phyloP scores from a whole-genome alignment of 2,888 invertebrate species.

The Muscina levida region DNA sequence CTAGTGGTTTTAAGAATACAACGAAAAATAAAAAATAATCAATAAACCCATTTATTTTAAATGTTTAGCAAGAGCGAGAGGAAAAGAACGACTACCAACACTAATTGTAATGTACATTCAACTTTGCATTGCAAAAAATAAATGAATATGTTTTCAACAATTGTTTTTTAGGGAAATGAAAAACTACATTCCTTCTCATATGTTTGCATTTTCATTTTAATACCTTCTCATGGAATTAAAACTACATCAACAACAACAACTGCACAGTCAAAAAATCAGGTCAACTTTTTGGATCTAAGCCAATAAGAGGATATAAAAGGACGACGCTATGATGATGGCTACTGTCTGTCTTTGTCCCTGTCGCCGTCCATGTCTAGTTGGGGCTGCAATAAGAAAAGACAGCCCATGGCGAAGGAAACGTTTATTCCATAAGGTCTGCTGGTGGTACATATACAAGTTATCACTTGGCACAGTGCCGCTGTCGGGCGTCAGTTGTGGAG shows the following conservation, averaged over 20 bases:
- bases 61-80: background rate
- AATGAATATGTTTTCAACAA: conserved; percentile 6
- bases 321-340: background rate
- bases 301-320: background rate
- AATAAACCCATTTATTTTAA: conserved; percentile 36
- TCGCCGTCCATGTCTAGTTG: too few relatives aligned
- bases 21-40: conserved; percentile 33
- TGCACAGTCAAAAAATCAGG: conserved; percentile 4
- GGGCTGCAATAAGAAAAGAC: too few relatives aligned
- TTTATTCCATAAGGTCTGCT: too few relatives aligned
- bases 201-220: background rate
- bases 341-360: background rate
- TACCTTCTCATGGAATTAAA: too few relatives aligned
- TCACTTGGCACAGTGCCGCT: background rate
- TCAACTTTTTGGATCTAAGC: conserved; percentile 6
- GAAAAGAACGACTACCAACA: conserved; percentile 1
- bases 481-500: background rate
- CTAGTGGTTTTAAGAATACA: background rate
- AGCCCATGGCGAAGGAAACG: too few relatives aligned
- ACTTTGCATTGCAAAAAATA: background rate
- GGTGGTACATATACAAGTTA: too few relatives aligned
- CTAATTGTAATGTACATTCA: conserved; percentile 29
- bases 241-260: background rate
- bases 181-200: background rate
- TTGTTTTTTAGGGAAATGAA: background rate